These are phyloP conservation scores for Dinomys branickii DNA, from an alignment of 2,113 vertebrate species.

Conservation along the genomic window DNA sequence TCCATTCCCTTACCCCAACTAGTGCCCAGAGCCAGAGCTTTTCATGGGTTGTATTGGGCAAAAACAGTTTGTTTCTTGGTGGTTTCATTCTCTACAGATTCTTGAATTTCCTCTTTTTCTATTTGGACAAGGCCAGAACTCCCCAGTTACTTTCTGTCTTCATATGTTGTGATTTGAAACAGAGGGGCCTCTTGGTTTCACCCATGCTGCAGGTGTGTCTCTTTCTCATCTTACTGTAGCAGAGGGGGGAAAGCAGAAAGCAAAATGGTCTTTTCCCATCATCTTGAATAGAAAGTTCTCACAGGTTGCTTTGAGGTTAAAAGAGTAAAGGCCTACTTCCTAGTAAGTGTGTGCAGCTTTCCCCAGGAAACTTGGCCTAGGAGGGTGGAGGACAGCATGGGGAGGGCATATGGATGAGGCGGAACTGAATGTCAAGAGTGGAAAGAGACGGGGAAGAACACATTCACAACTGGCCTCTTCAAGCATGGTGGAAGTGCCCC, in stretches of 20 bases:
- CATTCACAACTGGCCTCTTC: not conserved
- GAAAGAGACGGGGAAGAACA: not conserved
- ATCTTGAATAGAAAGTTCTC: not conserved
- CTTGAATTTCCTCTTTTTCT: not conserved
- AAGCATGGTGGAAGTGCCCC: not conserved
- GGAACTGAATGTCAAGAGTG: not conserved
- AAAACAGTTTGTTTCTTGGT: not conserved
- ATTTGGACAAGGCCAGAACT: not conserved
- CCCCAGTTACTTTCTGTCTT: conserved; percentile 1
- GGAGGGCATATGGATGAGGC: not conserved
- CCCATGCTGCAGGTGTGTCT: not conserved
- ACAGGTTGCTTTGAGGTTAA: not conserved
- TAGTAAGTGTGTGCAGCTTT: not conserved
- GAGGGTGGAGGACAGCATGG: not conserved
- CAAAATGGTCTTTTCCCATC: not conserved
- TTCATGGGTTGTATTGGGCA: not conserved
- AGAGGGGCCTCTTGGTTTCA: not conserved
- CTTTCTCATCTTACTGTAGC: not conserved
- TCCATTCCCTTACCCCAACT: not conserved
- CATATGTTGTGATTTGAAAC: not conserved
- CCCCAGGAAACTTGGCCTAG: not conserved
- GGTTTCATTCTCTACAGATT: not conserved
- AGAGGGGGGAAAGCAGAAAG: not conserved
- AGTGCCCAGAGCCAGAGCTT: not conserved
- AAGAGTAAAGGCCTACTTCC: not conserved